Evolutionary conservation across 1,140 invertebrate species (phyloP).

Genomic region (Drosophila serrata): DNA sequence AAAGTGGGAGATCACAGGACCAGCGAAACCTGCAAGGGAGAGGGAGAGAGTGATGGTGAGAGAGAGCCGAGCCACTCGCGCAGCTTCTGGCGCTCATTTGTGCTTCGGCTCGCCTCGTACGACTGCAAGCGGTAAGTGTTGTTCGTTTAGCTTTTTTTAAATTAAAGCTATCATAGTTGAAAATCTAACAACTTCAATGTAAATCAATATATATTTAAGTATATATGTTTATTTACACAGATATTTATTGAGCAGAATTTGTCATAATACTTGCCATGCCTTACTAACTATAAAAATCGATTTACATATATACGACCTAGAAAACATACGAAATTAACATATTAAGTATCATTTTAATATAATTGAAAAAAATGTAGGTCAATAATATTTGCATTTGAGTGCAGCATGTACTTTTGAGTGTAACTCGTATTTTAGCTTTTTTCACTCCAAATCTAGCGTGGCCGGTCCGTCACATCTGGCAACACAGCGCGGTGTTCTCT

Average conservation of each 20-base stretch:
- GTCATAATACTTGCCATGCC: too few relatives aligned
- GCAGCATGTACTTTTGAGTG: too few relatives aligned
- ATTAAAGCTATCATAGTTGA: too few relatives aligned
- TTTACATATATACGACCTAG: too few relatives aligned
- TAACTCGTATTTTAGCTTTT: neutral
- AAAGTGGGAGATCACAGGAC: slow-evolving; percentile 1
- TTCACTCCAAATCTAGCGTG: neutral
- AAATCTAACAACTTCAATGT: too few relatives aligned
- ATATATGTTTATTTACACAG: too few relatives aligned
- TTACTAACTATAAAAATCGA: too few relatives aligned
- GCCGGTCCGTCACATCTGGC: neutral
- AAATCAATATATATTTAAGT: too few relatives aligned
- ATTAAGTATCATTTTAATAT: neutral
- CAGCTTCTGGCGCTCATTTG: slow-evolving; percentile 5
- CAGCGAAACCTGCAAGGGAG: neutral
- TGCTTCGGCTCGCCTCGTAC: neutral
- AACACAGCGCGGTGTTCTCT: neutral
- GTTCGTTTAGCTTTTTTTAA: neutral
- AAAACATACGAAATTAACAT: too few relatives aligned
- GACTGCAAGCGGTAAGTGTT: neutral
- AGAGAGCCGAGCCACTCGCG: slow-evolving; percentile 6
- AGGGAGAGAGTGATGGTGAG: neutral
- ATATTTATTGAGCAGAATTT: too few relatives aligned
- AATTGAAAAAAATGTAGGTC: too few relatives aligned
- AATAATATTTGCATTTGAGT: too few relatives aligned